Evolutionary conservation across 2,797 vertebrate species (phyloP).

Genomic region (Microctenopoma steveboyesi): DNA sequence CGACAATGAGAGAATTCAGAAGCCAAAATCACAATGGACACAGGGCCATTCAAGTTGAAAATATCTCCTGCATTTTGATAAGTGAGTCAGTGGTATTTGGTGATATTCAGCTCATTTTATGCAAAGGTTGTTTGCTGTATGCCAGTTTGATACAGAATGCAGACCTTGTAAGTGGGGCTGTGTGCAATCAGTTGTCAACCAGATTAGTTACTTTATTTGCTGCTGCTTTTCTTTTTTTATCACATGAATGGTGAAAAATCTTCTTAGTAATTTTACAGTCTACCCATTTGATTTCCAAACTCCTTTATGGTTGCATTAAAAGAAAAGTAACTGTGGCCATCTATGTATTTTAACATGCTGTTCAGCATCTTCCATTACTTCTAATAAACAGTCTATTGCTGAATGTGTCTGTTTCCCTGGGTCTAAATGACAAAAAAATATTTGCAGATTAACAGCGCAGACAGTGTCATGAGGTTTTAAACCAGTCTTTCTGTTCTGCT

Average conservation of each 20-base stretch:
- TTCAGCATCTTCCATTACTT: too few relatives aligned
- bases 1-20: slow-evolving; percentile 73
- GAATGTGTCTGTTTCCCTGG: background rate
- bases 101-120: slow-evolving; percentile 44
- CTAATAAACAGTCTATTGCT: background rate
- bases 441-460: too few relatives aligned
- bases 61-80: slow-evolving; percentile 56
- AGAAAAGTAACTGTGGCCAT: too few relatives aligned
- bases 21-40: slow-evolving; percentile 63
- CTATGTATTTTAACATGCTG: too few relatives aligned
- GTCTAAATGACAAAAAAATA: background rate
- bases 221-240: background rate
- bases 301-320: background rate
- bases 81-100: slow-evolving; percentile 36
- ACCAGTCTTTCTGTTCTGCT: background rate
- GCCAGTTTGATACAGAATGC: slow-evolving; percentile 21
- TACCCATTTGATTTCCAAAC: background rate
- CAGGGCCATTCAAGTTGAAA: slow-evolving; percentile 55
- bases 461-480: background rate
- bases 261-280: background rate
- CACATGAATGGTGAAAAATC: background rate
- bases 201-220: background rate
- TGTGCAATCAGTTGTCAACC: background rate
- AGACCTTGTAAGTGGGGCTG: slow-evolving; percentile 11
- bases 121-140: slow-evolving; percentile 21